These are phyloP conservation scores for Notospermus geniculatus DNA, from an alignment of 1,140 invertebrate genomes.

Conservation along the genomic window DNA sequence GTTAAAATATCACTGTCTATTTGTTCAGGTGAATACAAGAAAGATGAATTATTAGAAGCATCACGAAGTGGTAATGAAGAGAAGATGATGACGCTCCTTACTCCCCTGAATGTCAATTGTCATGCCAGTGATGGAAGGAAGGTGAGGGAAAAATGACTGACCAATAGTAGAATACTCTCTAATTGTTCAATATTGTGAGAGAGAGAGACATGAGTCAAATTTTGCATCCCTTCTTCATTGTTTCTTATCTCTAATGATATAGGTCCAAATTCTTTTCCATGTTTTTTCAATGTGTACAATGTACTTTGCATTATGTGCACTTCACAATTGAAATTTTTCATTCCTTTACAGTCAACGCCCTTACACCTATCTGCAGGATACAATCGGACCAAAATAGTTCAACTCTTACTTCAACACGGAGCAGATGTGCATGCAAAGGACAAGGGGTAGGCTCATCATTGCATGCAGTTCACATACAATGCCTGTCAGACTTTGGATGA, in stretches of 20 bases:
- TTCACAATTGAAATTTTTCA: conserved; percentile 1
- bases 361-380: conserved; percentile 92
- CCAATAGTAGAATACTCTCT: no score
- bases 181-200: no score
- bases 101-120: conserved; percentile 93
- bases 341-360: conserved; percentile 70
- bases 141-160: conserved; percentile 30
- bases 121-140: conserved; percentile 91
- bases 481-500: no score
- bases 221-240: neutral
- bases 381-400: conserved; percentile 85
- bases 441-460: conserved; percentile 70
- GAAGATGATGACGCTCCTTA: conserved; percentile 76
- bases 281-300: no score
- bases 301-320: no score
- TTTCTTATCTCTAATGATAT: no score
- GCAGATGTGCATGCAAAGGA: conserved; percentile 97
- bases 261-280: no score
- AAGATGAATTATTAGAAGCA: conserved; percentile 90
- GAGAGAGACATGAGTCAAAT: no score
- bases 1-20: conserved; percentile 7
- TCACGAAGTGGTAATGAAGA: conserved; percentile 77
- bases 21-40: conserved; percentile 73
- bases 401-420: conserved; percentile 85
- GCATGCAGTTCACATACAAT: no score